Base-by-base conservation (phyloP, 1,140 invertebrate genomes). In the Hesperophylax magnus region DNA sequence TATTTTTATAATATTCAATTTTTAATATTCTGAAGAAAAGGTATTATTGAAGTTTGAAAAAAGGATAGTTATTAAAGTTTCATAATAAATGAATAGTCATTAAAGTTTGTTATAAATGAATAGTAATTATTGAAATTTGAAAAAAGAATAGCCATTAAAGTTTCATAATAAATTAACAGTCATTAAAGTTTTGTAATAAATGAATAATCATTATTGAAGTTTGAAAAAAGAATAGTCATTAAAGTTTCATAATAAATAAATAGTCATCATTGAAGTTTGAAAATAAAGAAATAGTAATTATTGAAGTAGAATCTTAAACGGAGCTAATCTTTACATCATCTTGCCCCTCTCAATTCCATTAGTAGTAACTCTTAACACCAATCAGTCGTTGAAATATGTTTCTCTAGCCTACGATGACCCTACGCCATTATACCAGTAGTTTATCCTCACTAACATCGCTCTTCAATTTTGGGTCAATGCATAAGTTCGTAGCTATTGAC, bases 361-460 rank as follows among this genome's bases (percentile, higher is more conserved):
- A 75, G 22, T 22, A 56, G 47, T n/a, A 27, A 56, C 56, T 34
- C 56, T 58, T 58, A 58, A 58, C 56, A 58, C n/a, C 56, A 56
- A 56, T 75, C 72, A 75, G 56, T 75, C 53, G 24, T 56, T 65
- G 17, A 65, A 65, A 65, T 22, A 65, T 31, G 27, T 65, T 65
- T 65, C 61, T 65, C 27, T 65, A 65, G 27, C 24, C 61, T 63
- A 63, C 22, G 5, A 47, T 39, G 52, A 15, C 34, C 53, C 14
- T 56, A 56, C 54, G 18, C 34, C 34, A 9, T 39, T 39, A 7
- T 9, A 39, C 34, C 34, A 39, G 34, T 7, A 39, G 8, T 39
- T 39, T 39, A 39, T 39, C 34, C 34, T 39, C 34, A 1, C 17
- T 14, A 56, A 56, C 4, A 56, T 20, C 2, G 53, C 17, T n/a